Evolutionary conservation across 2,797 vertebrate species (phyloP).

Genomic region (Cetoscarus ocellatus): DNA sequence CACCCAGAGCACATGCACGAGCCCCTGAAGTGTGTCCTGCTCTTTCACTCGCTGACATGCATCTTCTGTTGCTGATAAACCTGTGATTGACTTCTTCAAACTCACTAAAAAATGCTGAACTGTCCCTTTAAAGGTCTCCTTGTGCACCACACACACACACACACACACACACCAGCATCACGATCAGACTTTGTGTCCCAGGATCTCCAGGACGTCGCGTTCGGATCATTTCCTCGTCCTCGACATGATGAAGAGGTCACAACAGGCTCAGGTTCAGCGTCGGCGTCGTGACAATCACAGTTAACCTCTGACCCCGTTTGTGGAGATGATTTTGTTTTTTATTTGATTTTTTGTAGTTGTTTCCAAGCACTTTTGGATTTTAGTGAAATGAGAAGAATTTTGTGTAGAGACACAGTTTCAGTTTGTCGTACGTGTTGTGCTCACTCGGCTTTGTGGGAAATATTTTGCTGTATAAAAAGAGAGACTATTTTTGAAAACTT

Average conservation of each 20-base stretch:
- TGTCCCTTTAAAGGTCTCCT: too few species aligned
- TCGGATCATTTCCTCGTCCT: slow-evolving; percentile 50
- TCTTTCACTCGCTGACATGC: too few species aligned
- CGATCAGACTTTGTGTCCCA: slow-evolving; percentile 28
- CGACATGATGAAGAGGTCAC: slow-evolving; percentile 55
- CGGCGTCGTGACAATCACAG: slow-evolving; percentile 77
- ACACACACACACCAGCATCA: slow-evolving; percentile 65
- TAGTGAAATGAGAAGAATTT: slow-evolving; percentile 67
- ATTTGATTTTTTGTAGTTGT: slow-evolving; percentile 66
- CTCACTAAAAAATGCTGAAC: too few species aligned
- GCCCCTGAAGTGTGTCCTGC: too few species aligned
- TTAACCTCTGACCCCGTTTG: slow-evolving; percentile 43
- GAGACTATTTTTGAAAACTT: slow-evolving; percentile 20
- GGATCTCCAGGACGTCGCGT: slow-evolving; percentile 58
- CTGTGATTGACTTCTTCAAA: too few species aligned
- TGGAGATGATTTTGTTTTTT: slow-evolving; percentile 54
- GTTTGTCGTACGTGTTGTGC: slow-evolving; percentile 67
- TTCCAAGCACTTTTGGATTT: slow-evolving; percentile 81
- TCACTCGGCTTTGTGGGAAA: slow-evolving; percentile 52
- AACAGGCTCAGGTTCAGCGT: slow-evolving; percentile 75
- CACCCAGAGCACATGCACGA: too few species aligned
- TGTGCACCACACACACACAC: slow-evolving; percentile 14
- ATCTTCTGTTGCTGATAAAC: too few species aligned
- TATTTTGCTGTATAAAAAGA: slow-evolving; percentile 63
- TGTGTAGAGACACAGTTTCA: slow-evolving; percentile 59